Percentiles rank a stretch among this genome's conserved stretches.
These are phyloP conservation scores for Allophyes oxyacanthae DNA, from an alignment of 2,888 invertebrate genomes.

Conservation along the genomic window DNA sequence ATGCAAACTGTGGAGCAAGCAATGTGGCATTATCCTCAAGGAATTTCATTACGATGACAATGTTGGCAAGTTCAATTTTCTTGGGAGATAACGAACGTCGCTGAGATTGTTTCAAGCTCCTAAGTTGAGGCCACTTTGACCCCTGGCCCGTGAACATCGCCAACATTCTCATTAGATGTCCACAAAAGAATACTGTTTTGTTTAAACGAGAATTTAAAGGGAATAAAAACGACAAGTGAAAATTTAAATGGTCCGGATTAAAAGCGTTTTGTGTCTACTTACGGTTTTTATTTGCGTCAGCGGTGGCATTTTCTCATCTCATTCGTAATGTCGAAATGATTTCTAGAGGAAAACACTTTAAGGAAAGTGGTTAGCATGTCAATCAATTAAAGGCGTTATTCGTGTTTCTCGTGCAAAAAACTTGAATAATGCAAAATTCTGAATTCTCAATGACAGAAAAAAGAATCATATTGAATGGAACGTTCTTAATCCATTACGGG, in stretches of 20 bases:
- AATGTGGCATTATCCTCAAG: constrained; percentile 62
- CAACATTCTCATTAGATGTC: constrained; percentile 80
- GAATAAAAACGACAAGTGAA: constrained; percentile 59
- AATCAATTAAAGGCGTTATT: constrained; percentile 25
- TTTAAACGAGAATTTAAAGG: constrained; percentile 63
- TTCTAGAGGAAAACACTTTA: constrained; percentile 27
- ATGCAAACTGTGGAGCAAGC: constrained; percentile 46
- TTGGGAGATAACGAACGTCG: constrained; percentile 80
- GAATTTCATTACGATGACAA: constrained; percentile 87
- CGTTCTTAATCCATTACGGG: too few species aligned
- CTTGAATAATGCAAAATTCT: neutral
- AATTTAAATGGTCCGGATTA: constrained; percentile 56
- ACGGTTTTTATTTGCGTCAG: constrained; percentile 25
- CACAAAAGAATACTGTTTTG: constrained; percentile 74
- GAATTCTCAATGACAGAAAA: neutral
- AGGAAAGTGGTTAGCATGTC: constrained; percentile 9
- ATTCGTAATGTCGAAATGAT: constrained; percentile 34
- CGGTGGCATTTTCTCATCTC: constrained; percentile 16
- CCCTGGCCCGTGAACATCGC: constrained; percentile 81
- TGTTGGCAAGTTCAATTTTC: constrained; percentile 82
- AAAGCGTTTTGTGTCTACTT: constrained; percentile 44
- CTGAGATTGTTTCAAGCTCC: constrained; percentile 80
- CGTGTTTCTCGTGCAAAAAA: constrained; percentile 3
- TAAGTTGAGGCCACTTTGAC: constrained; percentile 83
- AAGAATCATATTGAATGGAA: too few species aligned